Conservation (phyloP, 2,113 vertebrate genomes). For the Chaenocephalus aceratus region DNA sequence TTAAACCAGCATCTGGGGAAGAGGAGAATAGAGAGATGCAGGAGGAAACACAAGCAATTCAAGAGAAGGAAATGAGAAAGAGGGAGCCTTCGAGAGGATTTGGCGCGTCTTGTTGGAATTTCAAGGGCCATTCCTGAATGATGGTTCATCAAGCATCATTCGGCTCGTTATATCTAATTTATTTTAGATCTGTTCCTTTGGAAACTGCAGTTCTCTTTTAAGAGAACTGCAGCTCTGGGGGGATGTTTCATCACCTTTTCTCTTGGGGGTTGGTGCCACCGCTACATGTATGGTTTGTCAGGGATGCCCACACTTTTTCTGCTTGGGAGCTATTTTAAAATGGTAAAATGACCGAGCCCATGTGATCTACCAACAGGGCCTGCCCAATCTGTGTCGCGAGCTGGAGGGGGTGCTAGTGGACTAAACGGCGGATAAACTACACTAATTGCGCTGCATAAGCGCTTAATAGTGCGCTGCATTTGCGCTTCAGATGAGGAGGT, state of each 20-base stretch:
- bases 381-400: too few relatives aligned
- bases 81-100: conserved; percentile 12
- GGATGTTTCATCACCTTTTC: conserved; percentile 68
- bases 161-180: conserved; percentile 74
- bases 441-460: too few relatives aligned
- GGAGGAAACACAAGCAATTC: conserved; percentile 19
- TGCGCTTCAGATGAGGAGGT: too few relatives aligned
- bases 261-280: conserved; percentile 62
- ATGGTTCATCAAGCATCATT: conserved; percentile 75
- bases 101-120: conserved; percentile 61
- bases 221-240: conserved; percentile 56
- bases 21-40: conserved; percentile 9
- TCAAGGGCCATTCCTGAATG: conserved; percentile 70
- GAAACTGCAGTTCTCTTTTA: conserved; percentile 79
- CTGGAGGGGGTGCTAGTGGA: too few relatives aligned
- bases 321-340: too few relatives aligned
- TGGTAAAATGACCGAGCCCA: too few relatives aligned
- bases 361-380: too few relatives aligned
- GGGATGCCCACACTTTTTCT: too few relatives aligned
- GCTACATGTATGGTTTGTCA: conserved; percentile 25
- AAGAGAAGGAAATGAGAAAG: conserved; percentile 42
- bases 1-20: conserved; percentile 47
- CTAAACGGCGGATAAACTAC: too few relatives aligned
- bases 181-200: conserved; percentile 84
- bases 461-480: too few relatives aligned